A percentile compares a stretch with the other conserved stretches of the same genome.
Conservation (phyloP, 2,113 vertebrate genomes). For the Pangasianodon hypophthalmus region DNA sequence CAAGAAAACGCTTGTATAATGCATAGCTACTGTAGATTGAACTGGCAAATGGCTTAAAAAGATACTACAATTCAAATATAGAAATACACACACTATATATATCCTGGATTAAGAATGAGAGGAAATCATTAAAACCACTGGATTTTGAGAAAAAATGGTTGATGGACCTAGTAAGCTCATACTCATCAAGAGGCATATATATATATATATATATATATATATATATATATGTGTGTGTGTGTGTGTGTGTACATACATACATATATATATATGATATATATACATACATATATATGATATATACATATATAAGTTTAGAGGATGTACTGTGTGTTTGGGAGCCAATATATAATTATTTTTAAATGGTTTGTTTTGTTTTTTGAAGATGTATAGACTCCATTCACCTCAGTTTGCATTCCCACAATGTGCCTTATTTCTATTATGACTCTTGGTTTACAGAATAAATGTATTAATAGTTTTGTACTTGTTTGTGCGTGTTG, state of each 20-base stretch:
- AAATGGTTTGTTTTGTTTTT: background rate
- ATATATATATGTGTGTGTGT: too few species aligned
- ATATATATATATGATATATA: too few species aligned
- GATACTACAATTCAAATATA: background rate
- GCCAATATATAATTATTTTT: background rate
- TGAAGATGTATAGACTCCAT: background rate
- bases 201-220: too few species aligned
- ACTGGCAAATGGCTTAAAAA: background rate
- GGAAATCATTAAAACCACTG: background rate
- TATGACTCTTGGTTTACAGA: background rate
- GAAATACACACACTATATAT: background rate
- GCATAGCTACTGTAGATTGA: background rate
- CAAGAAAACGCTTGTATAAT: background rate
- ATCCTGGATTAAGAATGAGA: background rate
- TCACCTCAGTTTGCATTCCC: constrained; percentile 6
- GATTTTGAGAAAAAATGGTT: background rate
- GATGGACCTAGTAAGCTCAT: background rate
- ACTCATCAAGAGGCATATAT: background rate
- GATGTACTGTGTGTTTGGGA: background rate
- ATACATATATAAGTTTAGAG: too few species aligned
- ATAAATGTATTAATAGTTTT: constrained; percentile 4
- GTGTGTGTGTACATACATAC: too few species aligned
- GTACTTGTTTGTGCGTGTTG: background rate
- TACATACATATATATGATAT: too few species aligned
- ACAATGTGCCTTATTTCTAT: constrained; percentile 41